Evolutionary conservation across 2,888 invertebrate species (phyloP).

Genomic region (Orchesella flavescens): DNA sequence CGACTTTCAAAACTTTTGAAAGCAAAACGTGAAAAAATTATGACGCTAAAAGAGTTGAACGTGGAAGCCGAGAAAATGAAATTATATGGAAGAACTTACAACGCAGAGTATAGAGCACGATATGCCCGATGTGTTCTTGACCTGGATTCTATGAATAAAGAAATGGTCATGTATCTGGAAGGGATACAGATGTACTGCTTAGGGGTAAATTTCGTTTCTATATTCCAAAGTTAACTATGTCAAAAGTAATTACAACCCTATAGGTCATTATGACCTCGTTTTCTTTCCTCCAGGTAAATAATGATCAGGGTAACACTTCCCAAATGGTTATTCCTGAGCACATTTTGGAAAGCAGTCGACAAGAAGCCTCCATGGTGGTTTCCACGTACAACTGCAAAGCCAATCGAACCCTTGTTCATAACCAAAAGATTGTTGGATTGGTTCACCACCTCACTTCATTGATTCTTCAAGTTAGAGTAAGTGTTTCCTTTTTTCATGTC

Average conservation of each 20-base stretch:
- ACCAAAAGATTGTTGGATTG: slow-evolving; percentile 79
- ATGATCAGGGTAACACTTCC: slow-evolving; percentile 85
- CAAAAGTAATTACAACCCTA: too few relatives aligned
- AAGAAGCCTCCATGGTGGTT: slow-evolving; percentile 88
- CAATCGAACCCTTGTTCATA: slow-evolving; percentile 75
- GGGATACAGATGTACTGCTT: slow-evolving; percentile 88
- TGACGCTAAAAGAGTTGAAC: slow-evolving; percentile 92
- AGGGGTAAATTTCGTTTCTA: slow-evolving; percentile 76
- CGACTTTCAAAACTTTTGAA: slow-evolving; percentile 88
- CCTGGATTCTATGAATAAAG: slow-evolving; percentile 91
- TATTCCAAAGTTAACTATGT: too few relatives aligned
- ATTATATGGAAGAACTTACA: slow-evolving; percentile 85
- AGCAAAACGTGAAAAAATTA: slow-evolving; percentile 85
- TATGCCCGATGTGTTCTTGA: slow-evolving; percentile 91
- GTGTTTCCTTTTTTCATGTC: not conserved
- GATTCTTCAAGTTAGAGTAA: slow-evolving; percentile 85
- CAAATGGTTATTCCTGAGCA: slow-evolving; percentile 92
- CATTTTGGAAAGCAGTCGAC: slow-evolving; percentile 88
- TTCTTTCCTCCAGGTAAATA: slow-evolving; percentile 79
- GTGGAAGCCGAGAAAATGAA: slow-evolving; percentile 90
- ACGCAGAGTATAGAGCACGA: slow-evolving; percentile 90
- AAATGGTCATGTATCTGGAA: slow-evolving; percentile 88
- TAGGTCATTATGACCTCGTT: not conserved
- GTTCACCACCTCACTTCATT: slow-evolving; percentile 92
- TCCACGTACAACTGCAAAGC: slow-evolving; percentile 79